Conservation (phyloP, 2,888 invertebrate genomes). For the Monochamus alternatus region DNA sequence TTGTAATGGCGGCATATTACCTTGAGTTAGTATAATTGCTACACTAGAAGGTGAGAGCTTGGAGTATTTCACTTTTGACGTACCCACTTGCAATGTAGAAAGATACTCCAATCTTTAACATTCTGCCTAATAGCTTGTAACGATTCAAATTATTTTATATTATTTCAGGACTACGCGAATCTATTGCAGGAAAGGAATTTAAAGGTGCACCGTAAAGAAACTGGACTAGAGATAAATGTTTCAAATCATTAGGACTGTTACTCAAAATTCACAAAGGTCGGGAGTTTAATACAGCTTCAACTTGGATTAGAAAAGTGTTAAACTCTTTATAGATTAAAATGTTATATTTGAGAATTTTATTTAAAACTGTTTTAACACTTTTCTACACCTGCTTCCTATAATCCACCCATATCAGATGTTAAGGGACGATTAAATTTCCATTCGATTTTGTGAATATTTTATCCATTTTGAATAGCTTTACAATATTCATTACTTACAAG, state of each 20-base stretch:
- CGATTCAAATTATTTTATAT: background rate
- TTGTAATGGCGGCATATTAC: background rate
- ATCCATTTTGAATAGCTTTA: background rate
- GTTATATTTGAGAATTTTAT: conserved; percentile 46
- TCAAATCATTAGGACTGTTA: background rate
- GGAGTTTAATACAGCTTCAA: conserved; percentile 52
- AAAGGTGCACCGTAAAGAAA: background rate
- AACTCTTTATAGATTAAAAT: conserved; percentile 53
- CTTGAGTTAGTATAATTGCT: background rate
- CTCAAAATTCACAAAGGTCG: conserved; percentile 44
- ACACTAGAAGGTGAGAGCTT: background rate
- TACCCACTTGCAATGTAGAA: background rate
- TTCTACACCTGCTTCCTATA: conserved; percentile 58
- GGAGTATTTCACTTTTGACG: background rate
- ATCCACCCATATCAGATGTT: conserved; percentile 57
- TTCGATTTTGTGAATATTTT: background rate
- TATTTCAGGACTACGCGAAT: background rate
- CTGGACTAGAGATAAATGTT: background rate
- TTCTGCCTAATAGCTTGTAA: background rate
- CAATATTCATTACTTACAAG: background rate
- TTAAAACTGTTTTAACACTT: conserved; percentile 49
- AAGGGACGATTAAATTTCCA: conserved; percentile 55
- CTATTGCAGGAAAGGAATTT: background rate
- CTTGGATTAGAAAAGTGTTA: conserved; percentile 46
- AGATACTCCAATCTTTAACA: background rate